Conservation (phyloP, 2,113 vertebrate genomes). For the Cathartes aura region DNA sequence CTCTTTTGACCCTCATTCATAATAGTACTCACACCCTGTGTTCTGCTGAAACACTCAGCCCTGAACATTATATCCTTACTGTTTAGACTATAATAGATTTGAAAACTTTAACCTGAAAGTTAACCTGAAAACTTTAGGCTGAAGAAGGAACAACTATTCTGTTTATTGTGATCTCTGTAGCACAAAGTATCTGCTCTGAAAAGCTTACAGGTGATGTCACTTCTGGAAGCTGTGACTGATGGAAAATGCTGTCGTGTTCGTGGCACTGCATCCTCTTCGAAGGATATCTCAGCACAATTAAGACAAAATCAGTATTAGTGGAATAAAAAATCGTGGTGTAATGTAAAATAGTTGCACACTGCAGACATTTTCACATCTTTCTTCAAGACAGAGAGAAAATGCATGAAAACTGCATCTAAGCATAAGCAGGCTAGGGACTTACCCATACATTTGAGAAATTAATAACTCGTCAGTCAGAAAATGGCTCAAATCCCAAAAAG, state of each 20-base stretch:
- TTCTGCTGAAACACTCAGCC: not conserved
- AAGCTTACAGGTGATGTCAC: not conserved
- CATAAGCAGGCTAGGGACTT: not conserved
- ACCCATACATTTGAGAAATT: not conserved
- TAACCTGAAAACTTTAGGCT: not conserved
- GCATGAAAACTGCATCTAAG: not conserved
- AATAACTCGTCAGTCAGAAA: not conserved
- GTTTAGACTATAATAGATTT: not conserved
- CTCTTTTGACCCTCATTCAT: not conserved
- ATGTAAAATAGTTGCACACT: not conserved
- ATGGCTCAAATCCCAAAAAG: not conserved
- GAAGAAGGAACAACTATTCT: not conserved
- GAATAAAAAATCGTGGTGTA: not conserved
- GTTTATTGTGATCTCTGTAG: not conserved
- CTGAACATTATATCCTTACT: not conserved
- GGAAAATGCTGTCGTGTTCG: not conserved
- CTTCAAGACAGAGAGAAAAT: not conserved
- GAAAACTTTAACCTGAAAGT: not conserved
- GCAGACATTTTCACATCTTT: not conserved
- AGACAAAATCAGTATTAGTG: not conserved
- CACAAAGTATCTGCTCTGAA: not conserved
- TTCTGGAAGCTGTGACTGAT: not conserved
- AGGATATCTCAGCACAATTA: not conserved
- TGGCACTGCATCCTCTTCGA: not conserved
- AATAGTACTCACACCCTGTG: not conserved